These are phyloP conservation scores for Bothrops jararaca DNA, from an alignment of 2,113 vertebrate species.

Conservation along the genomic window DNA sequence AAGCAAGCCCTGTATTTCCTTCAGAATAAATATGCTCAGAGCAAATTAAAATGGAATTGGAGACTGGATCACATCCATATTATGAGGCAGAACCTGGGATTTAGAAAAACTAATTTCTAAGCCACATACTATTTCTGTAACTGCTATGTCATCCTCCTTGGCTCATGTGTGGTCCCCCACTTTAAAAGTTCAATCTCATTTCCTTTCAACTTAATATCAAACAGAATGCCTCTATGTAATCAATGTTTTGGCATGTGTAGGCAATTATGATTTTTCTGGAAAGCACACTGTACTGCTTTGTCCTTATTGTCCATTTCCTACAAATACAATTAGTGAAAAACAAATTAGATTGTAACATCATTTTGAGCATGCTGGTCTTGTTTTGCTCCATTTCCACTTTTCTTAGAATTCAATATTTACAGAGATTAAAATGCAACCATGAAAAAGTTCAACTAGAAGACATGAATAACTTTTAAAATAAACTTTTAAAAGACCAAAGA, in stretches of 20 bases:
- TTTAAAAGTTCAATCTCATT: conserved; percentile 1
- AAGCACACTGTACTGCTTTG: conserved; percentile 49
- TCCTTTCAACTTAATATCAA: conserved; percentile 11
- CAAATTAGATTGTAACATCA: conserved; percentile 60
- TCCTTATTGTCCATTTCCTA: conserved; percentile 63
- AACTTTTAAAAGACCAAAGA: conserved; percentile 44
- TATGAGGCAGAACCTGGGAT: background rate
- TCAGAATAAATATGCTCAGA: background rate
- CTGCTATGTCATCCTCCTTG: background rate
- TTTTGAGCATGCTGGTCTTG: conserved; percentile 58
- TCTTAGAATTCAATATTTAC: conserved; percentile 61
- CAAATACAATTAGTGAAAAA: conserved; percentile 63
- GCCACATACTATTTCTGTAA: conserved; percentile 4
- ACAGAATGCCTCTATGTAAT: conserved; percentile 43
- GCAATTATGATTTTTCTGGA: conserved; percentile 44
- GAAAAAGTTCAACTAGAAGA: conserved; percentile 55
- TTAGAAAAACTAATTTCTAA: conserved; percentile 3
- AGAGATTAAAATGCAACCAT: conserved; percentile 57
- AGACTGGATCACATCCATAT: background rate
- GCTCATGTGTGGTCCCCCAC: background rate
- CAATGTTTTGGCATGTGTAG: conserved; percentile 36
- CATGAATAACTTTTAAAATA: conserved; percentile 44
- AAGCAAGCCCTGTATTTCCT: background rate
- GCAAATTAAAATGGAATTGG: background rate
- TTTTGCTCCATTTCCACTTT: conserved; percentile 59